Evolutionary conservation across 1,140 invertebrate genomes (phyloP), one percentile per base, ranked within the genome.

Genomic region (Megalopta genalis): DNA sequence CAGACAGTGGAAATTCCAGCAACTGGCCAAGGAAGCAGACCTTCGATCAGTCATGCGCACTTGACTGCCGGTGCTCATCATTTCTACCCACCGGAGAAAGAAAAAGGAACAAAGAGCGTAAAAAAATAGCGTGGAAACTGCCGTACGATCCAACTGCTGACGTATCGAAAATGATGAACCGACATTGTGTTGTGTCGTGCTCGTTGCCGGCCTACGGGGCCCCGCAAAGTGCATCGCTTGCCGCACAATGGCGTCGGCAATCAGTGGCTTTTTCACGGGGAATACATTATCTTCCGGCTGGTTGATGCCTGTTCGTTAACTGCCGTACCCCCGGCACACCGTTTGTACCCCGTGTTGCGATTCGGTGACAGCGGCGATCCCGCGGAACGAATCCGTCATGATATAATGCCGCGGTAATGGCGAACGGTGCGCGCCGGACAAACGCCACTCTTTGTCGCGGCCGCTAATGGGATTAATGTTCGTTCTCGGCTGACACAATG

Each of bases 321-420:
- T 46, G 57, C 32, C 32, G 64, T 72, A 52, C 66, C 59, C 62
- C 63, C 14, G 42, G 27, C 10, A 67, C 54, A 46, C 32, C 32
- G 32, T 32, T 32, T 4, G 42, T 12, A 12, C 42, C 42, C 42
- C 27, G 12, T n/a, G 72, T 54, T 60, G 52, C 69, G 67, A 90
- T 88, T 89, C 81, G 88, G 84, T 82, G 87, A 88, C 86, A 83
- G 84, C 82, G 82, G 59, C 76, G 80, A 85, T 79, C 80, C 82
- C 81, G 78, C 77, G 85, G 76, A 88, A 87, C 85, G 66, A 86
- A 90, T 90, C 85, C 77, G 86, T 85, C 62, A 77, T 75, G 71
- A 80, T 85, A 85, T 82, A 83, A 89, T 83, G 86, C 37, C 77
- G 64, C 49, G 73, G 68, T 86, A 87, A 88, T 84, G 80, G 68